These are phyloP conservation scores for Halesus radiatus DNA, from an alignment of 1,140 invertebrate genomes.

Conservation along the genomic window DNA sequence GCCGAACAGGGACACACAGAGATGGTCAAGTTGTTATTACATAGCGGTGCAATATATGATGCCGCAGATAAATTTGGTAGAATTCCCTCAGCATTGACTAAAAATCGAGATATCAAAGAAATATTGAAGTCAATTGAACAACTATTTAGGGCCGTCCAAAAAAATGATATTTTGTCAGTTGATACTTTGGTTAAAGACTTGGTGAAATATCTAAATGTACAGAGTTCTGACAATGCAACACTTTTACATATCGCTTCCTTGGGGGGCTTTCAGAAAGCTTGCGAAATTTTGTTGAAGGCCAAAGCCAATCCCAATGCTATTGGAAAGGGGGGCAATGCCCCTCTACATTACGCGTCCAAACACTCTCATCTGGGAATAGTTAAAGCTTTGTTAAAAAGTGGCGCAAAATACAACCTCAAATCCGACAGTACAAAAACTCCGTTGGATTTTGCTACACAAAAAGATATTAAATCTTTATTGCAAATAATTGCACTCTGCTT, in stretches of 20 bases:
- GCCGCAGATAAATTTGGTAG: not conserved
- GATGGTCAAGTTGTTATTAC: too few relatives aligned
- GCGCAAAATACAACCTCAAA: not conserved
- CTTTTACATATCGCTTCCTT: not conserved
- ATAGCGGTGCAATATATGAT: slow-evolving; percentile 9
- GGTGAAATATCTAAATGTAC: not conserved
- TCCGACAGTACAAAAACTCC: not conserved
- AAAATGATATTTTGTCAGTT: not conserved
- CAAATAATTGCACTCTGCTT: not conserved
- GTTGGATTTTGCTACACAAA: not conserved
- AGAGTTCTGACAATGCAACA: not conserved
- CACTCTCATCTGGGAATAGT: not conserved
- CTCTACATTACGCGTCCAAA: not conserved
- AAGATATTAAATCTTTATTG: not conserved
- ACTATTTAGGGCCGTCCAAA: slow-evolving; percentile 17
- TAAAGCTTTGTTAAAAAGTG: not conserved
- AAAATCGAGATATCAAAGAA: not conserved
- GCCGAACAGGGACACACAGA: not conserved
- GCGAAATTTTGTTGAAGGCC: not conserved
- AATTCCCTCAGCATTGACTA: not conserved
- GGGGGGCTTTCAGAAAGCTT: not conserved
- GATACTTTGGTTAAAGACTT: not conserved
- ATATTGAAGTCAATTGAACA: not conserved
- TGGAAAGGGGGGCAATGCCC: not conserved
- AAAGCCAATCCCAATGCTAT: slow-evolving; percentile 1